Base-by-base conservation (phyloP, 2,888 invertebrate genomes). In the Reticulitermes lucifugus region DNA sequence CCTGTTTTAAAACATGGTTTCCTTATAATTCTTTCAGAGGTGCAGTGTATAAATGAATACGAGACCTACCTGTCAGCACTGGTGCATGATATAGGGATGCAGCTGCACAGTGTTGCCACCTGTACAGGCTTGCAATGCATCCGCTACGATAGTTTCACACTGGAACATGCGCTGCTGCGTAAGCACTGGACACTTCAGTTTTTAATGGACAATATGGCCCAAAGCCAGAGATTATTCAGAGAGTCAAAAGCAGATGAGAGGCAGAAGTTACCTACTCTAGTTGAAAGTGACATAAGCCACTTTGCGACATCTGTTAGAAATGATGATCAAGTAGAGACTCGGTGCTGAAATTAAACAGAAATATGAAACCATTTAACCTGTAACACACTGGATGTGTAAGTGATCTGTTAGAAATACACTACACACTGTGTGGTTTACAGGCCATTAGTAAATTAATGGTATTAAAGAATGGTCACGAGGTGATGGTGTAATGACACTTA, bases 31-130 rank as follows among this genome's bases (percentile, higher is more conserved):
- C 14, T 65, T 65, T 73, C 92, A 96, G 98, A 98, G 92, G 92
- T 99, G 51, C 96, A 97, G 89, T 94, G 95, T 65, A 94, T 97
- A 43, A 98, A 98, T 91, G 98, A 98, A 91, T 93, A 94, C 88
- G 96, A 96, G 87, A 91, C 92, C 77, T 97, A 95, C 89, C 91
- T 99, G 29, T 95, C 94, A 90, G 92, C 93, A 0, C 88, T 99
- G n/a, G 91, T 98, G 22, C 95, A 97, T 89, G 96, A 98, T 87
- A 91, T 99, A 65, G 99, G 98, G 7, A 89, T 96, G 0, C 94
- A 95, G 89, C 89, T 98, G 70, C 95, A 95, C 88, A 94, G 96
- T 2, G 93, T 94, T 0, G 98, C 99, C 0, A 94, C 96, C 87
- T 97, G 97, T 89, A 94, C 94, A 0, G 94, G 93, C 18, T 92